Evolutionary conservation across 2,797 vertebrate species (phyloP), one percentile per base, ranked within the genome.

Genomic region (Hippoglossus hippoglossus): DNA sequence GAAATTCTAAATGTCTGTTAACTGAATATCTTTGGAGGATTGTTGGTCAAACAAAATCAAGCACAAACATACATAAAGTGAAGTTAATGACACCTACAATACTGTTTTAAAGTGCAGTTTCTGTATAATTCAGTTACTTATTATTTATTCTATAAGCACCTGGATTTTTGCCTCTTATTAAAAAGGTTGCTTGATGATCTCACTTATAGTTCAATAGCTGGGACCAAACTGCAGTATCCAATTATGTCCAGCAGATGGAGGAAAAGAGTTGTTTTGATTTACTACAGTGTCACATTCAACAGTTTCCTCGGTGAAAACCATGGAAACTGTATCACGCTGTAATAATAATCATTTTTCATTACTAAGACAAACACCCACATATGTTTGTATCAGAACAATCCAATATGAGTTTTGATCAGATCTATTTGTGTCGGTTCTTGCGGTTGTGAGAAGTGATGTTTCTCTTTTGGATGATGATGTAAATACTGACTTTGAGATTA

Each of bases 201-300:
- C 4, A 4, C 19, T 34, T 15, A 9, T 11, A 55, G 19, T 11
- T 50, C 21, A 28, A 12, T 25, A n/a, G 4, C 13, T 2, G 6
- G 16, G 16, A 52, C 3, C 34, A 21, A 2, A 24, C 18, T 1
- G 56, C 50, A 87, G 12, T 84, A 31, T 63, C 31, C 21, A 12
- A 8, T 8, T 1, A 1, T 63, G 65, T 53, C 89, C 87, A 88
- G 75, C 70, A 88, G 86, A 77, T 68, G 83, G 87, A 26, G 71
- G 50, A 51, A 75, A 78, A 74, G 81, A 74, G 68, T 46, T 55
- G 16, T 25, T 51, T 19, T 47, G 63, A 22, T 49, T 21, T 21
- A 34, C 10, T 5, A 16, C 41, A 44, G 6, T 49, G 11, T 47
- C 18, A 25, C 44, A 46, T 19, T 6, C 8, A 11, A 19, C 26